Evolutionary conservation across 2,888 invertebrate species (phyloP).

Genomic region (Apotomis capreana): DNA sequence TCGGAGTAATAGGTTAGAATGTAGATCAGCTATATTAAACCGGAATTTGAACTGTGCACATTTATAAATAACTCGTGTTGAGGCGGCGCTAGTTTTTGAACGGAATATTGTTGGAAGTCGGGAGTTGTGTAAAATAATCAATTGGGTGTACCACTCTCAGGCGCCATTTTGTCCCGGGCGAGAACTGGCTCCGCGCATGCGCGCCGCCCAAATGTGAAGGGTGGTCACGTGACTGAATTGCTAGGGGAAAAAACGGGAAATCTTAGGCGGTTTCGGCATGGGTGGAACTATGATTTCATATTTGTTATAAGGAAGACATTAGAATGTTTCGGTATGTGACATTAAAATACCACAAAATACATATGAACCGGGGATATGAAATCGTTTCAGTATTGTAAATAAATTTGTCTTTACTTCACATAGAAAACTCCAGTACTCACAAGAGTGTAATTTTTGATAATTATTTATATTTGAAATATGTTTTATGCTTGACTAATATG

Average conservation of each 20-base stretch:
- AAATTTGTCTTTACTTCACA: no score
- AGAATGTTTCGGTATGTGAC: no score
- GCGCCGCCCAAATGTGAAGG: conserved; percentile 58
- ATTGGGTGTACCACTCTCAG: conserved; percentile 66
- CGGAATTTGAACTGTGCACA: conserved; percentile 14
- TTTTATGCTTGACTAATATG: no score
- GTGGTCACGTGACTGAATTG: conserved; percentile 25
- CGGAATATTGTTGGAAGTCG: conserved; percentile 51
- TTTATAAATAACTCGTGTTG: conserved; percentile 43
- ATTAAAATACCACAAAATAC: no score
- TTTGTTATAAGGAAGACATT: no score
- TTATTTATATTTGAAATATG: no score
- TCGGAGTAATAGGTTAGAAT: conserved; percentile 32
- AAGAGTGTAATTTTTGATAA: no score
- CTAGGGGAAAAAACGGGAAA: conserved; percentile 16
- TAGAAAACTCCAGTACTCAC: no score
- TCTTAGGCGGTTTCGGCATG: neutral
- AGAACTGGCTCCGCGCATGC: conserved; percentile 67
- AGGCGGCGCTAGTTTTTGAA: conserved; percentile 49
- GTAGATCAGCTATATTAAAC: conserved; percentile 7
- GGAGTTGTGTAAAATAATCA: conserved; percentile 73
- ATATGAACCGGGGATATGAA: no score
- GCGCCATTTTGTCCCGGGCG: conserved; percentile 72
- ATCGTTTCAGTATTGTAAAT: no score
- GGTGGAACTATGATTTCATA: no score